Evolutionary conservation across 2,888 invertebrate genomes (phyloP), one percentile per base, ranked within the genome.

Genomic region (Heliconius hortense): DNA sequence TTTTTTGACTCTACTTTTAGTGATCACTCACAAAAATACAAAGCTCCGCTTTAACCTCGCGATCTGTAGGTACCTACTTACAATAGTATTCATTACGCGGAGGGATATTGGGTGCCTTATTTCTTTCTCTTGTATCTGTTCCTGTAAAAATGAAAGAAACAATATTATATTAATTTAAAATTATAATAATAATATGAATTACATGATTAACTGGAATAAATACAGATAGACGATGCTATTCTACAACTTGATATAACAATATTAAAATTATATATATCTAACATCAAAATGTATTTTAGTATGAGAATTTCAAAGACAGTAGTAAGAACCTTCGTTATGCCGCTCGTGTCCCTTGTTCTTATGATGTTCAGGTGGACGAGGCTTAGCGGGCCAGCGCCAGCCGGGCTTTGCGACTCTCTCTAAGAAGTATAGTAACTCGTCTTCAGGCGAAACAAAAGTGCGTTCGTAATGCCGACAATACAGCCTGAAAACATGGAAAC

Each of bases 341-440:
- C 88, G 85, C 68, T 93, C 93, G 75, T 93, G 93, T 21, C 87
- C 90, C 63, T 94, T 94, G 77, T 92, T 93, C 81, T 93, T 96
- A 85, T 96, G 96, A 74, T 96, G 96, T 83, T 96, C 96, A 71
- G 96, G 95, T 31, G 95, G 95, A 66, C 95, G 95, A 78, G 95
- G 95, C 88, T 95, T 96, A 79, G 95, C 95, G 78, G 96, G 96
- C 98, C 97, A 98, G 82, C 96, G 96, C 97, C 97, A 98, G 74
- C 96, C 96, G n/a, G 97, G 96, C 84, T 95, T 95, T 77, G 96
- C 96, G 85, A 97, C 97, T 86, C 96, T 95, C 82, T 96, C 95
- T 85, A 98, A 88, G 89, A 98, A 98, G 89, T 97, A 96, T 26
- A 96, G 87, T 72, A 98, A 90, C 85, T 97, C 96, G 72, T 96